Conservation (phyloP, 1,140 invertebrate genomes). For the Ladona fulva region DNA sequence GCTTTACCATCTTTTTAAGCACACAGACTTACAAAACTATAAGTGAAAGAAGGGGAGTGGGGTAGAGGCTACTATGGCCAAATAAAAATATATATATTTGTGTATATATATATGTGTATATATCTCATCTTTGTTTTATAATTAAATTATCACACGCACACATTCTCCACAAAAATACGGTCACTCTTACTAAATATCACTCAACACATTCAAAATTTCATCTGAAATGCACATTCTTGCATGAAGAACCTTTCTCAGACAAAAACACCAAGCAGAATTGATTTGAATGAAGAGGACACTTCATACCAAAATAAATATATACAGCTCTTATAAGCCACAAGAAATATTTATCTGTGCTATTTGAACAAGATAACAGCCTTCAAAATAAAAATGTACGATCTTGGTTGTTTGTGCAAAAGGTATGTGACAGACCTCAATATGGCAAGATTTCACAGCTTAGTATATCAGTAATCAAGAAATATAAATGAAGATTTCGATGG, state of each 20-base stretch:
- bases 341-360: too few species aligned
- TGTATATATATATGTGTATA: background rate
- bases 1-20: background rate
- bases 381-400: too few species aligned
- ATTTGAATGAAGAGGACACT: background rate
- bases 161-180: background rate
- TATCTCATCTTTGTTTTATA: background rate
- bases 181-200: background rate
- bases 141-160: background rate
- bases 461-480: too few species aligned
- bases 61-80: background rate
- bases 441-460: too few species aligned
- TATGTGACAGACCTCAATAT: too few species aligned
- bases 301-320: background rate
- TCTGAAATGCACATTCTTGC: background rate
- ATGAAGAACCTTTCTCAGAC: background rate
- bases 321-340: background rate
- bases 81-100: conserved; percentile 4
- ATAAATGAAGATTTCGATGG: too few species aligned
- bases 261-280: background rate
- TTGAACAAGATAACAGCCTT: too few species aligned
- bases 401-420: too few species aligned
- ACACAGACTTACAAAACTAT: background rate
- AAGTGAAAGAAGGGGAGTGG: background rate
- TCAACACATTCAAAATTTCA: background rate